Conservation (phyloP, 2,113 vertebrate genomes). For the Ictalurus furcatus region DNA sequence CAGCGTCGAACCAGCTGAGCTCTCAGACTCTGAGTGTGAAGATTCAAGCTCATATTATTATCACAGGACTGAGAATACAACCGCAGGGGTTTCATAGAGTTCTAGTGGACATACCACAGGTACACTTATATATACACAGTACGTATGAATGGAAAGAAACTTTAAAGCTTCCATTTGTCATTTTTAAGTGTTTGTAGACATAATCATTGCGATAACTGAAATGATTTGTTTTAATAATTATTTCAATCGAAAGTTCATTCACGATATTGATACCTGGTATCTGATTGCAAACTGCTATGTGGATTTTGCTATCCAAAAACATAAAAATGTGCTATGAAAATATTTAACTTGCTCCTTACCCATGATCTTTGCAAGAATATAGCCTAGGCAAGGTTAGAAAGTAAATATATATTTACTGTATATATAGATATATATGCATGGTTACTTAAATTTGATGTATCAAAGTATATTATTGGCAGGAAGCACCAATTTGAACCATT, state of each 20-base stretch:
- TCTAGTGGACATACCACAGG: constrained; percentile 70
- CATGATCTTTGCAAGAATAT: background rate
- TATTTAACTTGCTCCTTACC: background rate
- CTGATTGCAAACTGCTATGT: background rate
- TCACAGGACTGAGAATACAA: constrained; percentile 68
- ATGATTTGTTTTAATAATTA: background rate
- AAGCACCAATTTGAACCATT: background rate
- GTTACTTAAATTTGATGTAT: background rate
- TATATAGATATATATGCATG: background rate
- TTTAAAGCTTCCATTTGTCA: background rate
- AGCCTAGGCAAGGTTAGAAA: background rate
- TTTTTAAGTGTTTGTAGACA: background rate
- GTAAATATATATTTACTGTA: background rate
- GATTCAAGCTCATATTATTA: constrained; percentile 64
- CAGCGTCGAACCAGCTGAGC: constrained; percentile 57
- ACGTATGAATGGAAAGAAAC: background rate
- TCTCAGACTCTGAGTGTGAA: constrained; percentile 64
- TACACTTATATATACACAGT: constrained; percentile 40
- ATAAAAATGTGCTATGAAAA: background rate
- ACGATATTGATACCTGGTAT: background rate
- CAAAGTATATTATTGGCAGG: background rate
- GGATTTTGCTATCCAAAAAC: background rate
- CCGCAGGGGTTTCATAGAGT: constrained; percentile 64
- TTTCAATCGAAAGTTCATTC: background rate
- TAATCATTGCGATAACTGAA: background rate